Percentiles rank a stretch among this genome's conserved stretches.
Conservation (phyloP, 2,113 vertebrate species). For the Nothobranchius kuhntae region DNA sequence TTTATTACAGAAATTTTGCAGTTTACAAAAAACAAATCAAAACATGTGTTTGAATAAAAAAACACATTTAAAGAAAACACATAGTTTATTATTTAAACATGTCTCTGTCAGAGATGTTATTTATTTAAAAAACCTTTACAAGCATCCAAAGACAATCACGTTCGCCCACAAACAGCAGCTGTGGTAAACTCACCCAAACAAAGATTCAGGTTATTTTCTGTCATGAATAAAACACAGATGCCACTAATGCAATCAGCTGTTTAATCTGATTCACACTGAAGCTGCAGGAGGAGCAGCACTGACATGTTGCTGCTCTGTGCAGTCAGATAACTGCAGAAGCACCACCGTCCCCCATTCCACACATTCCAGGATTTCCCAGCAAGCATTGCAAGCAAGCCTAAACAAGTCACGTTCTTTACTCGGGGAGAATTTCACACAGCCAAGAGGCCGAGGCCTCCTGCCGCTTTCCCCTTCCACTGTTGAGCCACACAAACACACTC, state of each 20-base stretch:
- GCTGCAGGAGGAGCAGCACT: conserved; percentile 39
- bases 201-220: neutral
- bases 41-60: neutral
- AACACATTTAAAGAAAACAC: no score
- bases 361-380: conserved; percentile 82
- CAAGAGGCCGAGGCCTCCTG: conserved; percentile 60
- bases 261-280: conserved; percentile 8
- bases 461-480: conserved; percentile 22
- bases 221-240: conserved; percentile 45
- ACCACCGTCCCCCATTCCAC: conserved; percentile 79
- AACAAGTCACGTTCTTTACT: conserved; percentile 80
- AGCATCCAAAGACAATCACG: conserved; percentile 6
- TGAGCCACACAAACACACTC: neutral
- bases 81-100: no score
- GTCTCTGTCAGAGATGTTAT: conserved; percentile 2
- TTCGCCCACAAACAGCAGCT: neutral
- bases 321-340: conserved; percentile 77
- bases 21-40: neutral
- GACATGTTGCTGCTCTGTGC: conserved; percentile 69
- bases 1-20: conserved; percentile 37
- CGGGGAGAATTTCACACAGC: conserved; percentile 74
- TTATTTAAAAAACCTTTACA: conserved; percentile 15
- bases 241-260: conserved; percentile 27
- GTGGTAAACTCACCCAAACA: neutral
- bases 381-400: conserved; percentile 80